These are phyloP conservation scores for Herpetotheres cachinnans DNA, from an alignment of 2,113 vertebrate species.

Conservation along the genomic window DNA sequence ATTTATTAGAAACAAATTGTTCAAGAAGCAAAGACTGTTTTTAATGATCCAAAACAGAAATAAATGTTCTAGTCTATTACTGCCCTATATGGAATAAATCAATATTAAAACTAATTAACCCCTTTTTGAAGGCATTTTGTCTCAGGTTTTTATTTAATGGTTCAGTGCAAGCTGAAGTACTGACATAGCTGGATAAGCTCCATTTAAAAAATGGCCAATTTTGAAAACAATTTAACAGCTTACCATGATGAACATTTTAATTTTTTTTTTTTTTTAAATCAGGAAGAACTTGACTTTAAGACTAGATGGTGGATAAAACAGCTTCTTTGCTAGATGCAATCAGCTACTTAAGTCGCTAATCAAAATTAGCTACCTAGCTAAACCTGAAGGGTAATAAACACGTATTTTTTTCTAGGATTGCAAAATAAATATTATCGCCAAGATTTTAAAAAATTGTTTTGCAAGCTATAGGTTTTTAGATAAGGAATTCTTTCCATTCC, in stretches of 20 bases:
- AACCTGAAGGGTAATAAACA: background rate
- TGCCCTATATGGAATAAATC: slow-evolving; percentile 91
- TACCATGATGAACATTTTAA: slow-evolving; percentile 67
- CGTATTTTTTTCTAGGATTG: background rate
- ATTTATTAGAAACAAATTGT: slow-evolving; percentile 60
- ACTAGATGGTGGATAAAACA: background rate
- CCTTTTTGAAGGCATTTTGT: slow-evolving; percentile 93
- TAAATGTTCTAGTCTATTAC: slow-evolving; percentile 81
- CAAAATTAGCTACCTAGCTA: background rate
- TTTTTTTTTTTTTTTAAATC: background rate
- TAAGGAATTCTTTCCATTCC: background rate
- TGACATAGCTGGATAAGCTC: slow-evolving; percentile 91
- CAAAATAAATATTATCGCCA: background rate
- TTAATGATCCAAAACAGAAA: slow-evolving; percentile 79
- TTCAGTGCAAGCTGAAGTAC: slow-evolving; percentile 87
- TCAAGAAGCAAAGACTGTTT: slow-evolving; percentile 63
- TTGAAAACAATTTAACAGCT: slow-evolving; percentile 82
- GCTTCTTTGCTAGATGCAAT: background rate
- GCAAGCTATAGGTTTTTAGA: background rate
- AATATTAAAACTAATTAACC: slow-evolving; percentile 99
- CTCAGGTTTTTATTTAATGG: slow-evolving; percentile 92
- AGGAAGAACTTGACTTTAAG: slow-evolving; percentile 27
- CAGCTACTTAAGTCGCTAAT: background rate
- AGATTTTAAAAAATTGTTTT: background rate
- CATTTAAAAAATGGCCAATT: slow-evolving; percentile 89